Conservation (phyloP, 2,888 invertebrate species). For the Drosophila pegasa region DNA sequence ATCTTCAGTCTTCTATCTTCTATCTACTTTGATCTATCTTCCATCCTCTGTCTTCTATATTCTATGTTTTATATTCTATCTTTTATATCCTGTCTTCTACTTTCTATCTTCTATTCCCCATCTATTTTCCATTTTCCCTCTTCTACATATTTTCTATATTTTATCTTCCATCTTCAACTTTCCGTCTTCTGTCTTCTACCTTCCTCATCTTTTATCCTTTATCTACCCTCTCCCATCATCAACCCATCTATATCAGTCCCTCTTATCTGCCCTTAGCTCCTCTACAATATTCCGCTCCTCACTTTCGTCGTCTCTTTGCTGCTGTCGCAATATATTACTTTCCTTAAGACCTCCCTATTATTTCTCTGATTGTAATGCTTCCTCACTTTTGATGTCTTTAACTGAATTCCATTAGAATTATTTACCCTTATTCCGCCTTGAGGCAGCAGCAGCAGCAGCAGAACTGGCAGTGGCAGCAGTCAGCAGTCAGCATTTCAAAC, state of each 20-base stretch:
- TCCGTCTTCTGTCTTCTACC: too few species aligned
- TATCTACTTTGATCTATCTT: neutral
- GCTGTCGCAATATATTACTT: neutral
- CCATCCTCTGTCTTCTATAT: neutral
- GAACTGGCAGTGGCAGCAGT: neutral
- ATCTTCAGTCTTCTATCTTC: neutral
- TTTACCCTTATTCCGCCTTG: conserved; percentile 12
- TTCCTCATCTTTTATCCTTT: neutral
- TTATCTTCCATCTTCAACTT: neutral
- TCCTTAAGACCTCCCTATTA: neutral
- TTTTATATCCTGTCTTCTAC: neutral
- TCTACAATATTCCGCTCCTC: neutral
- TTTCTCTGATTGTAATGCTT: neutral
- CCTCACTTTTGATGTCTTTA: neutral
- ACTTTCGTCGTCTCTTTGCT: neutral
- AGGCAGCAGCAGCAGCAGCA: conserved; percentile 4
- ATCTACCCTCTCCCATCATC: neutral
- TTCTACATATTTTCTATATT: too few species aligned
- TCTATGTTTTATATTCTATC: too few species aligned
- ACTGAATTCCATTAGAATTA: conserved; percentile 15
- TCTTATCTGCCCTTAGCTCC: neutral
- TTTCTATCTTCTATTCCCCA: neutral
- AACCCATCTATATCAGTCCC: neutral
- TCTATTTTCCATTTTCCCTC: neutral
- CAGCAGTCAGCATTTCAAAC: conserved; percentile 19